phyloP scores from a whole-genome alignment of 2,888 invertebrate genomes.

The Torymus tubicola region DNA sequence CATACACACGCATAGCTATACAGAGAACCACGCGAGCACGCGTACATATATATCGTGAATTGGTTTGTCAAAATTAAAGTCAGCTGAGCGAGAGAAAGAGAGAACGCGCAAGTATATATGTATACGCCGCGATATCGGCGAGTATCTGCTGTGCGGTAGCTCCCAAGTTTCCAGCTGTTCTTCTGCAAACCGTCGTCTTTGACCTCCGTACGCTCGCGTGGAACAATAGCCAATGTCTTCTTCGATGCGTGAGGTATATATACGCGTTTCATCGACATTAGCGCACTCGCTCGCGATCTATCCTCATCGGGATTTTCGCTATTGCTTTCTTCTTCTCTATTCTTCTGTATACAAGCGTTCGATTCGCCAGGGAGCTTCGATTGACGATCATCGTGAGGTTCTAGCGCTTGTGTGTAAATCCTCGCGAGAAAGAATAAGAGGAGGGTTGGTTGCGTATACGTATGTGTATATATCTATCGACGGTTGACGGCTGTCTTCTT shows the following conservation, averaged over 20 bases:
- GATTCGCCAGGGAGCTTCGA: too few species aligned
- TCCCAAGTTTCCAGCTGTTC: slow-evolving; percentile 60
- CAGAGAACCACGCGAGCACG: not conserved
- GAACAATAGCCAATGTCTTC: slow-evolving; percentile 13
- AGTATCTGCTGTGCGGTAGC: slow-evolving; percentile 28
- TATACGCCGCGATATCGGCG: slow-evolving; percentile 43
- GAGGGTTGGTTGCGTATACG: too few species aligned
- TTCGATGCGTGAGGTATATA: not conserved
- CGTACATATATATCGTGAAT: slow-evolving; percentile 65
- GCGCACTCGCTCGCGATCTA: not conserved
- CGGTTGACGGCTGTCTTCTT: too few species aligned
- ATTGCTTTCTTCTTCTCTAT: slow-evolving; percentile 19
- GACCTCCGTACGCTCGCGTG: slow-evolving; percentile 24
- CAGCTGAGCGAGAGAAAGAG: slow-evolving; percentile 68
- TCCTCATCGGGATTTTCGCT: slow-evolving; percentile 15
- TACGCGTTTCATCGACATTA: slow-evolving; percentile 18
- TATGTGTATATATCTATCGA: too few species aligned
- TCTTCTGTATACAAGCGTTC: not conserved
- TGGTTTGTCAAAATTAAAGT: slow-evolving; percentile 75
- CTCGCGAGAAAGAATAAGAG: too few species aligned
- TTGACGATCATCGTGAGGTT: too few species aligned
- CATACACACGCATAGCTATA: not conserved
- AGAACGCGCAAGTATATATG: slow-evolving; percentile 59
- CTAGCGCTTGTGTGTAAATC: too few species aligned
- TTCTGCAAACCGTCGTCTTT: slow-evolving; percentile 38